A percentile compares a stretch with the other conserved stretches of the same genome.
Evolutionary conservation across 2,888 invertebrate species (phyloP).

Genomic region (Octonoba sinensis): DNA sequence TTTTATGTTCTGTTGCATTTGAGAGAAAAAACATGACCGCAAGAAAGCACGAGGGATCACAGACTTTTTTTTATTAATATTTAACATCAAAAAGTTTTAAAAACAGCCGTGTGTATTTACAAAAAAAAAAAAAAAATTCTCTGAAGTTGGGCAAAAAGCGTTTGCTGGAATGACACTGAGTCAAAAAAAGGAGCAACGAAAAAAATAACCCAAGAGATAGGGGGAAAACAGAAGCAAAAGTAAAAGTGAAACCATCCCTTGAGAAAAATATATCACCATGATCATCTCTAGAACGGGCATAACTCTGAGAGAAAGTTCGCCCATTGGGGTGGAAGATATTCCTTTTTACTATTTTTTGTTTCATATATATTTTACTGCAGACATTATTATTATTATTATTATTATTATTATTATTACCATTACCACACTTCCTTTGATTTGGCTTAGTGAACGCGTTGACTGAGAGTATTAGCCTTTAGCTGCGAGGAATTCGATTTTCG

Average conservation of each 20-base stretch:
- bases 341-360: constrained; percentile 1
- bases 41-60: too few species aligned
- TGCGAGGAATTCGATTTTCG: constrained; percentile 29
- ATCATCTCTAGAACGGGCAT: constrained; percentile 35
- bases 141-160: constrained; percentile 33
- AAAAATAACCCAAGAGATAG: constrained; percentile 17
- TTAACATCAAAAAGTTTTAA: constrained; percentile 10
- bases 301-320: constrained; percentile 41
- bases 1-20: too few species aligned
- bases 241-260: constrained; percentile 41
- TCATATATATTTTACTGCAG: constrained; percentile 35
- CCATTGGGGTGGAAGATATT: constrained; percentile 13
- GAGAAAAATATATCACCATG: constrained; percentile 49
- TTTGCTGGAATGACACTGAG: constrained; percentile 16
- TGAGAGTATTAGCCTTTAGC: constrained; percentile 20
- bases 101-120: constrained; percentile 27
- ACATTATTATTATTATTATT: constrained; percentile 37
- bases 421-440: constrained; percentile 31
- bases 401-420: constrained; percentile 6
- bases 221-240: constrained; percentile 25
- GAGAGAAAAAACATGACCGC: too few species aligned
- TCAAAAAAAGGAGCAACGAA: neutral
- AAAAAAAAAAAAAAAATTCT: constrained; percentile 30
- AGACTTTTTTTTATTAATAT: too few species aligned
- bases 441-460: constrained; percentile 30